Percentiles rank a stretch among this genome's conserved stretches.
These are phyloP conservation scores for Sphyrna mokarran DNA, from an alignment of 2,113 vertebrate species.

Conservation along the genomic window DNA sequence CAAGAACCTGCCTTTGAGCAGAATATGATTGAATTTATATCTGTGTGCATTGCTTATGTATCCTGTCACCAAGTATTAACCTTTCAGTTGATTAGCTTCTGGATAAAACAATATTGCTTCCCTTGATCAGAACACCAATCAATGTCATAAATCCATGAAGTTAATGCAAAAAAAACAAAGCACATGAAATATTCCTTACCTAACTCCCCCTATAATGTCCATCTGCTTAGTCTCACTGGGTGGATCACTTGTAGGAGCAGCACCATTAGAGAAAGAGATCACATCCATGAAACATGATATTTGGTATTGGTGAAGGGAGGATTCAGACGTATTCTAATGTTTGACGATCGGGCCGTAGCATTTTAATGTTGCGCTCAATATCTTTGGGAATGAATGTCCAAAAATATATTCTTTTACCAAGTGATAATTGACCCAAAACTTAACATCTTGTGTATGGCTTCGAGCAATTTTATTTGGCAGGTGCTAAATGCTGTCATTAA, in stretches of 20 bases:
- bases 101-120: background rate
- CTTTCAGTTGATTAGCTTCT: too few relatives aligned
- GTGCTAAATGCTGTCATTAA: slow-evolving; percentile 11
- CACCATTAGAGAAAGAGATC: background rate
- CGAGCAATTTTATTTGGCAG: background rate
- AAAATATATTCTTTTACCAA: background rate
- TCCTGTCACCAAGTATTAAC: too few relatives aligned
- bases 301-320: background rate
- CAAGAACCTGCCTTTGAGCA: background rate
- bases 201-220: background rate
- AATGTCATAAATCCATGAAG: background rate
- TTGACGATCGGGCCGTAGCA: background rate
- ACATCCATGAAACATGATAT: background rate
- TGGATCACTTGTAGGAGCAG: background rate
- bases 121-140: background rate
- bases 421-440: background rate
- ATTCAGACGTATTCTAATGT: background rate
- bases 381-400: background rate
- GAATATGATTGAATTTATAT: background rate
- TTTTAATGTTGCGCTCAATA: background rate
- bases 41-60: background rate
- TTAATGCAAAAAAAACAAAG: background rate
- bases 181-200: background rate
- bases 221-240: background rate
- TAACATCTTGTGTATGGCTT: background rate